phyloP scores from a whole-genome alignment of 35 echinoderm and acorn worm genomes.

The Antedon bifida region DNA sequence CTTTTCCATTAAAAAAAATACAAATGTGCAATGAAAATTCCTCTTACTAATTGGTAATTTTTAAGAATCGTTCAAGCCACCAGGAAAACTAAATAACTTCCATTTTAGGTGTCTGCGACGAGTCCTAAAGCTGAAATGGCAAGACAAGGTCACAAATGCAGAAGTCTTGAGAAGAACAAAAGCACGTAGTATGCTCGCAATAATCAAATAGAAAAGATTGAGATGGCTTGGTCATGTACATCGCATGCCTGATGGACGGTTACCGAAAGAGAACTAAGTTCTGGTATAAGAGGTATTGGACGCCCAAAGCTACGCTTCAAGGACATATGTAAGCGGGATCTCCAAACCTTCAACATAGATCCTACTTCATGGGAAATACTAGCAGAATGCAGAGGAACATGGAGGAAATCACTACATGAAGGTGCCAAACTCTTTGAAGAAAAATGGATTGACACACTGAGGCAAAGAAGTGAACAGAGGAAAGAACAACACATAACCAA shows the following conservation, averaged over 20 bases:
- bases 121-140: not conserved
- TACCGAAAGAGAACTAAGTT: conserved; percentile 13
- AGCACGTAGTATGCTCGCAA: not conserved
- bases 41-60: too few species aligned
- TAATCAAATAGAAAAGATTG: not conserved
- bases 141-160: not conserved
- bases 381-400: not conserved
- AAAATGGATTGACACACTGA: not conserved
- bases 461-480: too few species aligned
- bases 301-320: conserved; percentile 4
- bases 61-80: too few species aligned
- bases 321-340: conserved; percentile 15
- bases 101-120: not conserved
- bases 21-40: too few species aligned
- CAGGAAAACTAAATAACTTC: not conserved
- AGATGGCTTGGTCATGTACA: conserved; percentile 1
- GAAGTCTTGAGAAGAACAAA: not conserved
- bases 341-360: not conserved
- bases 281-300: not conserved
- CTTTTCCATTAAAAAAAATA: too few species aligned
- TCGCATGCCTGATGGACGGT: conserved; percentile 3
- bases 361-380: not conserved
- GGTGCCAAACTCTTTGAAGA: not conserved
- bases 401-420: not conserved
- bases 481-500: too few species aligned